A percentile compares a stretch with the other conserved stretches of the same genome.
Conservation (phyloP, 2,113 vertebrate genomes). For the Menidia beryllina region DNA sequence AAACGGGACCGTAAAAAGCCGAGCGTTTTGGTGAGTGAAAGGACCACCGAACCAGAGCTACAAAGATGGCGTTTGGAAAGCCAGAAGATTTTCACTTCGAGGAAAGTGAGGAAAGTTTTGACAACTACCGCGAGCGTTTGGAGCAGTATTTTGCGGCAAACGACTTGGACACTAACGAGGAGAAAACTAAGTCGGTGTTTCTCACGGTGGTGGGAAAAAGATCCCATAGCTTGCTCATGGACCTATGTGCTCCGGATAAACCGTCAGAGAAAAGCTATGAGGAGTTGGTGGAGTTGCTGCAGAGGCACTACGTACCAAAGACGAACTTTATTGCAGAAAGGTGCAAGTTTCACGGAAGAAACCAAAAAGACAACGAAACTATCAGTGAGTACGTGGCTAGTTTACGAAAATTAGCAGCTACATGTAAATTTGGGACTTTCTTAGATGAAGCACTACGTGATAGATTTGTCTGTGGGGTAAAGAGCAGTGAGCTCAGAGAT, state of each 20-base stretch:
- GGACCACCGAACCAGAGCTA: no score
- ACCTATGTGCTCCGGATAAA: neutral
- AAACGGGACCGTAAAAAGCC: no score
- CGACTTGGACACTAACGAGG: no score
- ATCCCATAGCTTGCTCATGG: constrained; percentile 1
- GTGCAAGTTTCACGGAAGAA: constrained; percentile 24
- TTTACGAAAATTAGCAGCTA: constrained; percentile 9
- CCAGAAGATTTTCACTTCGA: no score
- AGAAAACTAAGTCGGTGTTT: no score
- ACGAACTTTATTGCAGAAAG: neutral
- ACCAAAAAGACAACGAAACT: constrained; percentile 8
- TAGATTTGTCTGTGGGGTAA: constrained; percentile 10
- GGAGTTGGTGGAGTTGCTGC: constrained; percentile 4
- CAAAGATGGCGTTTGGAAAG: no score
- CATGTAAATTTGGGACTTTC: constrained; percentile 30
- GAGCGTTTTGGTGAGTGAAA: no score
- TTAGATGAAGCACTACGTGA: neutral
- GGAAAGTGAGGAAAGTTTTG: no score
- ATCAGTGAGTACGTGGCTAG: constrained; percentile 31
- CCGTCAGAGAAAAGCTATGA: neutral
- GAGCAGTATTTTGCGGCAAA: no score
- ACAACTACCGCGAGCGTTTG: no score
- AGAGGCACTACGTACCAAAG: neutral
- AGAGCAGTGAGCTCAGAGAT: constrained; percentile 3
- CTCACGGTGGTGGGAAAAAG: no score